Base-by-base conservation (phyloP, 2,888 invertebrate species). In the Dicycla oo region DNA sequence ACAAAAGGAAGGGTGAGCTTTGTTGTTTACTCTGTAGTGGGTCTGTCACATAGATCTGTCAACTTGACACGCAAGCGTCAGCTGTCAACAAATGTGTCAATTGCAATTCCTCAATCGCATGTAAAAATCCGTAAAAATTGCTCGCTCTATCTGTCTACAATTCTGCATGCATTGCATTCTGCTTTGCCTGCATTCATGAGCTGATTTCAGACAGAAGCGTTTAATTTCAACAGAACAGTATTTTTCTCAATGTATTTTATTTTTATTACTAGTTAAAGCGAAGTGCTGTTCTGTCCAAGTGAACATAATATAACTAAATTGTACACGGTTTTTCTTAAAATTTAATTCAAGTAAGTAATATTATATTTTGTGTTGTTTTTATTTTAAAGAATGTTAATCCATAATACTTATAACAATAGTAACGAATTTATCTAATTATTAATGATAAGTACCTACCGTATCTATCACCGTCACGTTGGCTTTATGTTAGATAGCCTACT, bases 181-280 rank as follows among this genome's bases (percentile, higher is more conserved):
- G n/a, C n/a, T n/a, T n/a, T n/a, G n/a, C n/a, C n/a, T 38, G 45
- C 18, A 43, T 74, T 43, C 10, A 43, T 47, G 10, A 34, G 34
- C 2, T 7, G 13, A 23, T 57, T 45, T 43, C 64, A 23, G n/a
- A 58, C 64, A 23, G n/a, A 58, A 45, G 61, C 60, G 58, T 69
- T 73, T 75, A 38, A 30, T 67, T 60, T 0, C 30, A 73, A 69
- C 47, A 57, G 38, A 60, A 64, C 56, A 74, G 82, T 84, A 79
- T 84, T 77, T 63, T 65, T 57, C 11, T 56, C n/a, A 53, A 30
- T 71, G 23, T 61, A 13, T 51, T 38, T 15, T 23, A 53, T 13
- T n/a, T n/a, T n/a, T 60, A 40, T 3, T 53, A 20, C 73, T 78
- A 69, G 70, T 69, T 56, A 61, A 82, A 79, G 62, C 65, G 67